A percentile compares a stretch with the other conserved stretches of the same genome.
Evolutionary conservation across 1,140 invertebrate species (phyloP).

Genomic region (Archegozetes longisetosus): DNA sequence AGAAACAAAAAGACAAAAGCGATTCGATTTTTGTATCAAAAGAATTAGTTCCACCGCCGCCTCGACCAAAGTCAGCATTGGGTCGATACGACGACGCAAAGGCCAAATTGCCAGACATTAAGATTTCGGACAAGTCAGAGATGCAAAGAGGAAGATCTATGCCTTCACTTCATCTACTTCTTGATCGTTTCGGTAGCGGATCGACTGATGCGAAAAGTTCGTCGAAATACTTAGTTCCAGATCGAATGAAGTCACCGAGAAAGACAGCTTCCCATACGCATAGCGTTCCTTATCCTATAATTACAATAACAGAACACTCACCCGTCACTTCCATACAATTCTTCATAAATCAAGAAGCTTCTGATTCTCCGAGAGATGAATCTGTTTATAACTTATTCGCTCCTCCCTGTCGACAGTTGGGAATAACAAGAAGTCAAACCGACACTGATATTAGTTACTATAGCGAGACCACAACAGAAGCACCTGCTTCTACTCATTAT

Average conservation of each 20-base stretch:
- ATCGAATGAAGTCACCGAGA: neutral
- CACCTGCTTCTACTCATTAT: constrained; percentile 72
- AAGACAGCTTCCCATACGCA: neutral
- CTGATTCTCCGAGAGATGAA: constrained; percentile 16
- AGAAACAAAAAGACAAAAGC: constrained; percentile 1
- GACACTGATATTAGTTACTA: constrained; percentile 85
- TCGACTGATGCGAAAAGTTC: neutral
- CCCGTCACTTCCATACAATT: constrained; percentile 34
- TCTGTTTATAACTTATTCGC: neutral
- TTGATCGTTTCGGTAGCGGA: neutral
- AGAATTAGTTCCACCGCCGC: constrained; percentile 25
- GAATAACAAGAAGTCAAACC: constrained; percentile 66
- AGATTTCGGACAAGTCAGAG: constrained; percentile 16
- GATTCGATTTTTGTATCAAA: neutral
- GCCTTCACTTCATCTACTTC: constrained; percentile 49
- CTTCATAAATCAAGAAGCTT: constrained; percentile 22
- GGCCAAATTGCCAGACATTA: constrained; percentile 13
- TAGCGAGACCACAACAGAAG: constrained; percentile 56
- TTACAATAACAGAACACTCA: constrained; percentile 87
- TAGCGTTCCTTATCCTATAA: constrained; percentile 62
- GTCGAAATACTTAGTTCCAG: neutral
- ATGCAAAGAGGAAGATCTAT: constrained; percentile 76
- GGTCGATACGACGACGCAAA: constrained; percentile 36
- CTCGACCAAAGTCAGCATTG: constrained; percentile 44
- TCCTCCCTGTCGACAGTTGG: neutral